Evolutionary conservation across 2,113 vertebrate species (phyloP).

Genomic region (Varanus komodoensis): DNA sequence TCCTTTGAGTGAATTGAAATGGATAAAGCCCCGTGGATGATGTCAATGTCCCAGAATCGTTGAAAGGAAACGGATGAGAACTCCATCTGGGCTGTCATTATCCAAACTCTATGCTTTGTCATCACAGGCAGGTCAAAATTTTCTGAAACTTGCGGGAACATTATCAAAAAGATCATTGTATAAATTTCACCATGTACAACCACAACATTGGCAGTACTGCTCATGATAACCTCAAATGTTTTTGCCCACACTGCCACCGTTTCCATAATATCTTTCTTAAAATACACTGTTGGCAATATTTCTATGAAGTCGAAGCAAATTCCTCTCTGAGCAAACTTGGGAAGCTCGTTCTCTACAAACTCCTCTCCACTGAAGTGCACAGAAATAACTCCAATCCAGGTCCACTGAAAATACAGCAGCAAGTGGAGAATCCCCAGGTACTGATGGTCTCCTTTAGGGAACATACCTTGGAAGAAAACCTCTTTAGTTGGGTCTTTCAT

Average conservation of each 20-base stretch:
- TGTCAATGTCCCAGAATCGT: neutral
- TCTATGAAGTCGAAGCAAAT: neutral
- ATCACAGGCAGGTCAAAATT: neutral
- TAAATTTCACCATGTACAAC: neutral
- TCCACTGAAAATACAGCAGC: neutral
- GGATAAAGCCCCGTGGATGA: neutral
- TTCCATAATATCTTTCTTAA: neutral
- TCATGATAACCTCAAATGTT: neutral
- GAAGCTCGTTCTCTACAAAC: neutral
- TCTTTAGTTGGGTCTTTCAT: neutral
- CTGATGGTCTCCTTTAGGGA: neutral
- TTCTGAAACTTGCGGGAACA: neutral
- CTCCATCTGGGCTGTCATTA: neutral
- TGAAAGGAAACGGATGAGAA: slow-evolving; percentile 7
- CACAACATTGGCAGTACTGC: neutral
- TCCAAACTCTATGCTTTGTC: neutral
- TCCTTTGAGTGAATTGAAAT: neutral
- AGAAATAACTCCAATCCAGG: slow-evolving; percentile 3
- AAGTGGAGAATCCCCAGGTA: neutral
- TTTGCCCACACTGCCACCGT: neutral
- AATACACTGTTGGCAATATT: neutral
- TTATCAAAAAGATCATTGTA: neutral
- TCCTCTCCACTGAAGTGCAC: neutral
- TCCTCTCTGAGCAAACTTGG: neutral
- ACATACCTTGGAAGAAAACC: neutral